Base-by-base conservation (phyloP, 2,113 vertebrate species). In the Tychaedon coryphoeus region DNA sequence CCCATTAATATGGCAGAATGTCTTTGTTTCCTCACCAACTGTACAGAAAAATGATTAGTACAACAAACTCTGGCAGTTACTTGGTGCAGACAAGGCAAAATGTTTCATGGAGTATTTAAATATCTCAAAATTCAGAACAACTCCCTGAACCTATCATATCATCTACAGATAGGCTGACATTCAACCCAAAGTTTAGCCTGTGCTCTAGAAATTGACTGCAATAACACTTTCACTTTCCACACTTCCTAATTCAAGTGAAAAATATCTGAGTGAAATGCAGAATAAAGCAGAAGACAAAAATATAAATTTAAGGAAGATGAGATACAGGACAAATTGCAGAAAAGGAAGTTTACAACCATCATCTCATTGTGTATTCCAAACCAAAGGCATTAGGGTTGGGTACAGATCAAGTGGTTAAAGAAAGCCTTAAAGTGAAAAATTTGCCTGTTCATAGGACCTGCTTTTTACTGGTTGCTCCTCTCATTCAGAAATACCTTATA, bases 21-120 rank as follows among this genome's bases (percentile, higher is more conserved):
- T 89, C 89, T 95, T 95, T 96, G 94, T 94, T 95, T 94, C 87
- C 77, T 85, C 87, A 57, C 91, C 93, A 92, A 85, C 79, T 70
- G 80, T 47, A 91, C 70, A 95, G 89, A 96, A 77, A 95, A 95
- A 96, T 85, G 84, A 92, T 78, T 10, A 87, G 61, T 72, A 89
- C 84, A 92, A 91, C 66, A 92, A 95, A 95, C 73, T 89, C 83
- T 92, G 95, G 89, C 93, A 96, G 25, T 69, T 74, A 64, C 92
- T 90, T 42, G 72, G 53, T 88, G 73, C 45, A 92, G 57, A 93
- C 89, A 87, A 91, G 69, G 67, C 64, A 75, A 93, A 94, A 33
- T 64, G 53, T 48, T 92, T 60, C 3, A 16, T 3, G 28, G 70
- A 82, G 61, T 64, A 78, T 64, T 93, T 57, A 89, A 78, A 87